These are phyloP conservation scores for Cygnus buccinator DNA, from an alignment of 2,113 vertebrate species.

Conservation along the genomic window DNA sequence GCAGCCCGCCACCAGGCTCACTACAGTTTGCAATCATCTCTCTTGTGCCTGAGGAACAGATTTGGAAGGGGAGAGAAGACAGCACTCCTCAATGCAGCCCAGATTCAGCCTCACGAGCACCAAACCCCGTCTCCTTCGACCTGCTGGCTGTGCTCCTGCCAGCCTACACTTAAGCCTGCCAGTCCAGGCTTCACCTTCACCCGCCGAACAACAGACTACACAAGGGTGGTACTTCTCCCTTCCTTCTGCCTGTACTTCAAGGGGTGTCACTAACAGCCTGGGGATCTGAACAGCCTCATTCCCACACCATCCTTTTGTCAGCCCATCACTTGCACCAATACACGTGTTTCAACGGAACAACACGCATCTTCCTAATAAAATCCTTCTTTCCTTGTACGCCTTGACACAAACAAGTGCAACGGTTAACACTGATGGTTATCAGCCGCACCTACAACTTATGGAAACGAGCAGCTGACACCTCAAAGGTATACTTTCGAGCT, in stretches of 20 bases:
- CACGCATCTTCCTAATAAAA: neutral
- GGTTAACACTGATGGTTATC: neutral
- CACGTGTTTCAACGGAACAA: neutral
- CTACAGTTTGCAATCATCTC: neutral
- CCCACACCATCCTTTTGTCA: neutral
- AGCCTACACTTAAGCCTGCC: neutral
- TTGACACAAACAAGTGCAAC: neutral
- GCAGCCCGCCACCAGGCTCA: neutral
- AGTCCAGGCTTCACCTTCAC: neutral
- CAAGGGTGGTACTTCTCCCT: neutral
- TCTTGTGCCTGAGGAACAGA: neutral
- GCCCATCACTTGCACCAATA: neutral
- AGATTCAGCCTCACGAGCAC: neutral
- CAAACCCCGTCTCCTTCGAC: neutral
- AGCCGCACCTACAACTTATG: neutral
- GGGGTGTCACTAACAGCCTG: neutral
- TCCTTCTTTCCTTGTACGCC: neutral
- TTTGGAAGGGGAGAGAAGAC: neutral
- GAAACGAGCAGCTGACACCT: constrained; percentile 9
- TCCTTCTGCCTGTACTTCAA: neutral
- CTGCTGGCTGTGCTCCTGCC: neutral
- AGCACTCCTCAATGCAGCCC: neutral
- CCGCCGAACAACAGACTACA: neutral
- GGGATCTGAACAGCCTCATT: neutral
- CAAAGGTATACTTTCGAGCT: constrained; percentile 22